Evolutionary conservation across 2,797 vertebrate species (phyloP).

Genomic region (Cyclopterus lumpus): DNA sequence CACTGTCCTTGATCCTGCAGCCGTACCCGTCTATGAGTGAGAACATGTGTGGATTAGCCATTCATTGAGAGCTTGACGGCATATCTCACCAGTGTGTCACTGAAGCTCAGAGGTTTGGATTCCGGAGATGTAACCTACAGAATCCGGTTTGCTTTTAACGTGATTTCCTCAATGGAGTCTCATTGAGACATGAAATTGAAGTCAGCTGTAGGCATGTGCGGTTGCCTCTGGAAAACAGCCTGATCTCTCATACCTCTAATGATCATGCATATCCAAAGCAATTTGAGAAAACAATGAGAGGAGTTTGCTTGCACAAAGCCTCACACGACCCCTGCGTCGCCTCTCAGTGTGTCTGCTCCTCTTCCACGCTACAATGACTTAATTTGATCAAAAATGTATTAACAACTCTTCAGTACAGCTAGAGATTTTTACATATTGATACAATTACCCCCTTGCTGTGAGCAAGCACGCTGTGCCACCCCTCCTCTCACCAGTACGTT

Average conservation of each 20-base stretch:
- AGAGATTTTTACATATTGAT: constrained; percentile 85
- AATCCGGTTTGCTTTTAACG: constrained; percentile 69
- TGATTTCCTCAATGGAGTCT: constrained; percentile 75
- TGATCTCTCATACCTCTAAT: constrained; percentile 72
- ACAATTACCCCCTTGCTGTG: constrained; percentile 85
- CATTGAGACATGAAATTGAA: constrained; percentile 77
- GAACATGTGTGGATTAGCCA: constrained; percentile 83
- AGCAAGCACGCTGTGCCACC: constrained; percentile 64
- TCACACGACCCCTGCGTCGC: constrained; percentile 41
- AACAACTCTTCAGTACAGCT: constrained; percentile 77
- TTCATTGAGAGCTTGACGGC: constrained; percentile 66
- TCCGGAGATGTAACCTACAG: constrained; percentile 68
- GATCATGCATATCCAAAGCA: constrained; percentile 70
- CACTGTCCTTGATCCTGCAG: constrained; percentile 80
- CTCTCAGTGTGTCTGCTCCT: constrained; percentile 55
- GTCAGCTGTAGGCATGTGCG: constrained; percentile 63
- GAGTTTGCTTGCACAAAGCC: constrained; percentile 43
- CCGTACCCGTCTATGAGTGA: constrained; percentile 81
- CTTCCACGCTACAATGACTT: constrained; percentile 71
- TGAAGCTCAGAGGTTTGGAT: constrained; percentile 54
- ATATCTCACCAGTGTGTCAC: constrained; percentile 70
- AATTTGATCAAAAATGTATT: constrained; percentile 84
- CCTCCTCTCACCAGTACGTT: constrained; percentile 45
- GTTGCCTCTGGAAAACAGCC: constrained; percentile 63
- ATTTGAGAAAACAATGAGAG: constrained; percentile 64